Evolutionary conservation across 1,140 invertebrate genomes (phyloP), one percentile per base, ranked within the genome.

Genomic region (Conus ventricosus): DNA sequence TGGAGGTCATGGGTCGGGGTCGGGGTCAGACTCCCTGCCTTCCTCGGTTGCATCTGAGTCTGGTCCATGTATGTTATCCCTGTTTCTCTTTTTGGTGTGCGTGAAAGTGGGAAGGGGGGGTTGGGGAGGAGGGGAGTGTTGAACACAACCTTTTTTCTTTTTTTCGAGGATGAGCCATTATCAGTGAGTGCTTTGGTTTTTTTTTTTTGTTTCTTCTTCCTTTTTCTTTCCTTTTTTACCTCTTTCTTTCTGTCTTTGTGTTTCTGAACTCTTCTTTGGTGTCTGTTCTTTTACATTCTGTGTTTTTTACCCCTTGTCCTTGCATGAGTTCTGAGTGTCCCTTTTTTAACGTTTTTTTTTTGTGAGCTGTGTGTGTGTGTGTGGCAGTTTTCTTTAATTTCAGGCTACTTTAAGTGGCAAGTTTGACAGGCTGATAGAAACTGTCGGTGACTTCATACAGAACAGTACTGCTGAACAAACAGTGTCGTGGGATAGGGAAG

Each of bases 141-240:
- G 39, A 39, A 39, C 39, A 39, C 39, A 39, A 39, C 39, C 39
- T 63, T 63, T 63, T 11, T 63, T n/a, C n/a, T n/a, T 4, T 11
- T 63, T 63, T 63, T 63, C 17, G 60, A 63, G 10, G 60, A 13
- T 63, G 60, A 63, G 60, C 17, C 17, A 63, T 63, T 1, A 63
- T 80, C 39, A 39, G 6, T 83, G 67, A 27, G n/a, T 27, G 13
- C 54, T 75, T 75, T 27, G 6, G 17, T 8, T 71, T 87, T 6
- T 53, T 11, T 87, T 27, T 54, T 4, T 80, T n/a, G n/a, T 39
- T 39, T 81, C 8, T 51, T 57, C 53, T 81, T 81, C 57, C 53
- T 88, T 87, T n/a, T 23, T 80, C 23, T 87, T 80, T 57, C 20
- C 25, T 55, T 88, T 55, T 60, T 81, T 88, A 25, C 57, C 20